phyloP scores from a whole-genome alignment of 2,888 invertebrate species.

The Fragum whitleyi region DNA sequence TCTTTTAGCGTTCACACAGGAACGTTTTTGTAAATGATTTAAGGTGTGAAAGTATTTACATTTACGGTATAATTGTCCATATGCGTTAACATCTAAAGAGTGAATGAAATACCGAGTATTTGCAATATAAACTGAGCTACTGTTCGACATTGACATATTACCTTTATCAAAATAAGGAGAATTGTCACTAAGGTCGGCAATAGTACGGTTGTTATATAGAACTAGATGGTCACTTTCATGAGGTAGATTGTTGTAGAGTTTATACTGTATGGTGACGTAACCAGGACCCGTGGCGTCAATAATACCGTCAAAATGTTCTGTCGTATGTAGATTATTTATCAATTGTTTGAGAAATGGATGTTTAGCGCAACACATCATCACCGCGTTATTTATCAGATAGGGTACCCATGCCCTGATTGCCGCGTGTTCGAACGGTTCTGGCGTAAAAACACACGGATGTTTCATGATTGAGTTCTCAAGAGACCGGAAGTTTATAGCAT shows the following conservation, averaged over 20 bases:
- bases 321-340: conserved; percentile 12
- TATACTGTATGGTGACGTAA: conserved; percentile 28
- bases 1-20: conserved; percentile 21
- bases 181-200: not conserved
- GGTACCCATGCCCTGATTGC: conserved; percentile 7
- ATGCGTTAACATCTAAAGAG: conserved; percentile 17
- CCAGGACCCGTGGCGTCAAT: conserved; percentile 25
- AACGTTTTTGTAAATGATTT: conserved; percentile 20
- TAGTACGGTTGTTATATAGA: not conserved
- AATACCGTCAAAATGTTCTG: not conserved
- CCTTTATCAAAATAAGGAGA: conserved; percentile 37
- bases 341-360: conserved; percentile 40
- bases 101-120: conserved; percentile 38
- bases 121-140: conserved; percentile 33
- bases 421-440: conserved; percentile 38
- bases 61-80: conserved; percentile 1
- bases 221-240: conserved; percentile 1
- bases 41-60: conserved; percentile 10
- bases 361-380: conserved; percentile 34
- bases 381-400: conserved; percentile 26
- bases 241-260: conserved; percentile 21
- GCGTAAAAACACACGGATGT: conserved; percentile 35
- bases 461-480: conserved; percentile 33
- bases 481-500: conserved; percentile 44
- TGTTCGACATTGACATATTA: conserved; percentile 12